phyloP scores from a whole-genome alignment of 2,888 invertebrate genomes.

The Cantharis nigra region DNA sequence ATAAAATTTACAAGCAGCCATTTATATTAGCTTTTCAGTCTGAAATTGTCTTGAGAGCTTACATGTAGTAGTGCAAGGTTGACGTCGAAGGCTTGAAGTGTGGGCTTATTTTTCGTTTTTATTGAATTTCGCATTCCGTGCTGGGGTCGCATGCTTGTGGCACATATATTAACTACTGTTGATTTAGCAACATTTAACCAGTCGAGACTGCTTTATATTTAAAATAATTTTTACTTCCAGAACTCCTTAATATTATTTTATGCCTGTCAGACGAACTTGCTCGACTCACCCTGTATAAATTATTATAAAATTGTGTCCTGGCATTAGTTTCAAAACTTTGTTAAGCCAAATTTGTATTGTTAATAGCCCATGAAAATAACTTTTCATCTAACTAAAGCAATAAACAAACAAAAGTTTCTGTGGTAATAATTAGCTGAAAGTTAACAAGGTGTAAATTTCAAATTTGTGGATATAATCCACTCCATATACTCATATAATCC shows the following conservation, averaged over 20 bases:
- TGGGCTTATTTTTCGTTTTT: slow-evolving; percentile 38
- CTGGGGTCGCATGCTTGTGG: slow-evolving; percentile 35
- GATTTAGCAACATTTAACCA: slow-evolving; percentile 42
- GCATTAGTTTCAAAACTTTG: neutral
- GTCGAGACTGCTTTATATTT: slow-evolving; percentile 48
- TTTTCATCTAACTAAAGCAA: neutral
- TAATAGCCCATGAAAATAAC: neutral
- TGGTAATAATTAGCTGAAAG: neutral
- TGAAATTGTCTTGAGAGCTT: neutral
- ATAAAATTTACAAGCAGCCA: slow-evolving; percentile 12
- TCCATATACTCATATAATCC: no score
- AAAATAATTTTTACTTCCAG: slow-evolving; percentile 47
- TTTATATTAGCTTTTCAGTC: slow-evolving; percentile 10
- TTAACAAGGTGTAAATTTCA: neutral
- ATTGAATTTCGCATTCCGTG: slow-evolving; percentile 38
- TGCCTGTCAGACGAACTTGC: neutral
- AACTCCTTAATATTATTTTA: neutral
- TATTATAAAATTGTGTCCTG: neutral
- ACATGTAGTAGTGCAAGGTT: slow-evolving; percentile 31
- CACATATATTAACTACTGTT: slow-evolving; percentile 40
- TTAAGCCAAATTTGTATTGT: neutral
- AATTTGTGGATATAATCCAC: neutral
- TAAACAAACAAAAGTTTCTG: neutral
- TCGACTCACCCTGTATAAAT: neutral
- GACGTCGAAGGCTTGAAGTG: slow-evolving; percentile 30